Percentiles rank a stretch among this genome's conserved stretches.
Evolutionary conservation across 2,888 invertebrate genomes (phyloP).

Genomic region (Dioctria rufipes): DNA sequence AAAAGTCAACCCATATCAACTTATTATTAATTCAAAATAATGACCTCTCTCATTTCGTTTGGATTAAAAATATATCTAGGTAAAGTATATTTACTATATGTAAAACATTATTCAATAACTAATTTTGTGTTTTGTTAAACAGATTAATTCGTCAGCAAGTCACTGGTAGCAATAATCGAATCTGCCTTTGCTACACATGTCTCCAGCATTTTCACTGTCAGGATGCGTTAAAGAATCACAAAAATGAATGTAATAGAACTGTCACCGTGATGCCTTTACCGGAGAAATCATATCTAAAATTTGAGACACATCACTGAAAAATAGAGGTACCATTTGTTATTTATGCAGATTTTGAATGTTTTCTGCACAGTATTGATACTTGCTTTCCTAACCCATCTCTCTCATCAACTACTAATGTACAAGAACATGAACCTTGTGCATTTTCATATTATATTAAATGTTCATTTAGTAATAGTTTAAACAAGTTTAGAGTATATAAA

Average conservation of each 20-base stretch:
- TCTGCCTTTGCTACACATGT: not conserved
- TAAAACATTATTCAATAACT: not conserved
- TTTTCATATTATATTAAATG: not conserved
- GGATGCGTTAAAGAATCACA: not conserved
- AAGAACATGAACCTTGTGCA: not conserved
- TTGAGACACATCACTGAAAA: too few relatives aligned
- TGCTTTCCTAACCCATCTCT: not conserved
- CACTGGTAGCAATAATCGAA: not conserved
- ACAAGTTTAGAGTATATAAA: too few relatives aligned
- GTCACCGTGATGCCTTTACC: not conserved
- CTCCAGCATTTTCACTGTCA: not conserved
- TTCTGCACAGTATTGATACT: too few relatives aligned
- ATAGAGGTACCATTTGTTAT: too few relatives aligned
- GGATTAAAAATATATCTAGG: constrained; percentile 1
- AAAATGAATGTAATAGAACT: not conserved
- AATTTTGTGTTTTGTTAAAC: not conserved
- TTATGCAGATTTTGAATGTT: too few relatives aligned
- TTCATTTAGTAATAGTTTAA: not conserved
- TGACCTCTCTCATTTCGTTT: not conserved
- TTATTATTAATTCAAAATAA: not conserved
- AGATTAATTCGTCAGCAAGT: not conserved
- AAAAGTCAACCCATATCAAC: not conserved
- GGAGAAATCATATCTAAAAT: too few relatives aligned
- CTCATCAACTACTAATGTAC: not conserved
- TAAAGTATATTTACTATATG: not conserved